Conservation (phyloP, 2,797 vertebrate species). For the Chelon labrosus region DNA sequence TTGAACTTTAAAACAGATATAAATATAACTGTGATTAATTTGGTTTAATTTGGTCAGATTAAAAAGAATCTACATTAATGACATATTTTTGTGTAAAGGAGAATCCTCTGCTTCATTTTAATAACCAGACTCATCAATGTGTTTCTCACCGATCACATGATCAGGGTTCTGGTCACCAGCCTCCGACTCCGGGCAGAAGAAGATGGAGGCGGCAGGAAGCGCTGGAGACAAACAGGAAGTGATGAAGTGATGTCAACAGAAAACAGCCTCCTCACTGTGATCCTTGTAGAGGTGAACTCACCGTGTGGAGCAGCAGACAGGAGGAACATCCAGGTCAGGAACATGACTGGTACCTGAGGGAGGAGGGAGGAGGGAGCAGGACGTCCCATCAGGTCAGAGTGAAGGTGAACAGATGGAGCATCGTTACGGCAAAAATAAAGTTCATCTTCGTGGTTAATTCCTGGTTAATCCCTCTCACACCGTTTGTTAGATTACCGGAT, state of each 20-base stretch:
- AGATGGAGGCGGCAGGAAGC: constrained; percentile 18
- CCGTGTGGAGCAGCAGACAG: constrained; percentile 44
- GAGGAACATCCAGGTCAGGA: constrained; percentile 54
- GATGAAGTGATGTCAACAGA: too few species aligned
- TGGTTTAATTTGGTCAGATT: too few species aligned
- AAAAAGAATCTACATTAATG: too few species aligned
- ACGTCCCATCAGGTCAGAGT: too few species aligned
- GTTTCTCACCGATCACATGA: constrained; percentile 67
- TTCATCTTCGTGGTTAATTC: too few species aligned
- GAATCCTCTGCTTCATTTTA: too few species aligned
- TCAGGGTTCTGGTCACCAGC: constrained; percentile 37
- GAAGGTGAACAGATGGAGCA: too few species aligned
- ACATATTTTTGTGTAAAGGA: too few species aligned
- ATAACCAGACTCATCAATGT: too few species aligned
- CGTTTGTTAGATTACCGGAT: background rate
- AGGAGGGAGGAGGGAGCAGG: background rate
- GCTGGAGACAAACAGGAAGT: constrained; percentile 47
- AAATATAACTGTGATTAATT: too few species aligned
- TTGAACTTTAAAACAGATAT: too few species aligned
- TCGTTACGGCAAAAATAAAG: background rate
- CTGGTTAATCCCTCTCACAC: background rate
- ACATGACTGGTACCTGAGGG: constrained; percentile 57
- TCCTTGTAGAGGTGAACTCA: constrained; percentile 33
- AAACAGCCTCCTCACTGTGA: too few species aligned
- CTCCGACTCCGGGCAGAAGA: constrained; percentile 75